Evolutionary conservation across 2,113 vertebrate species (phyloP).

Genomic region (Malurus alboscapulatus): DNA sequence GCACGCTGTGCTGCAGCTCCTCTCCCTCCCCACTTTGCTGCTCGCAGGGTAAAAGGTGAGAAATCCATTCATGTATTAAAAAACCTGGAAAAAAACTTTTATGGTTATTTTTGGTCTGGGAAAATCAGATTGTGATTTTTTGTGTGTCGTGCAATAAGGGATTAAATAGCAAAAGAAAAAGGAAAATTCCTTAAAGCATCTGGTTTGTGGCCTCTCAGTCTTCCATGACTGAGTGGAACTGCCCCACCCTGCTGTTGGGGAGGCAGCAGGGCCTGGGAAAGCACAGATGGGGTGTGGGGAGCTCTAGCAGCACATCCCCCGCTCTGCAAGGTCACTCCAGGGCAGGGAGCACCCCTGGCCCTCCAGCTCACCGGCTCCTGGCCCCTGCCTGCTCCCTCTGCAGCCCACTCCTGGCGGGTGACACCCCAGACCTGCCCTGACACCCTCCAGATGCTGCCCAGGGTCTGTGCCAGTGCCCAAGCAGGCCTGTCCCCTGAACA

Average conservation of each 20-base stretch:
- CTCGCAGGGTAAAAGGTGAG: not conserved
- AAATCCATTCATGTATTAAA: fast-evolving
- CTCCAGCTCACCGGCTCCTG: not conserved
- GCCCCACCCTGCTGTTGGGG: not conserved
- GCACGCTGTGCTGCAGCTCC: not conserved
- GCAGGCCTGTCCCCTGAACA: not conserved
- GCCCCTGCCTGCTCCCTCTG: not conserved
- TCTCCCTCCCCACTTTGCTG: not conserved
- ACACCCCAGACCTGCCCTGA: fast-evolving
- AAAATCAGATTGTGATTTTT: not conserved
- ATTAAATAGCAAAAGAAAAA: not conserved
- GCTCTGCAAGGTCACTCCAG: not conserved
- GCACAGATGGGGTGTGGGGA: not conserved
- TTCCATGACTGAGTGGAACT: not conserved
- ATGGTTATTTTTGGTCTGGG: not conserved
- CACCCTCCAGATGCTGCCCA: fast-evolving
- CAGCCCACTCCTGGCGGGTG: not conserved
- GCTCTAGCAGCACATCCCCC: not conserved
- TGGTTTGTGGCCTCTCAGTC: not conserved
- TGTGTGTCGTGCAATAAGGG: not conserved
- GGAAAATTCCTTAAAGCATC: not conserved
- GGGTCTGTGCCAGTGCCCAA: not conserved
- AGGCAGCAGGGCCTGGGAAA: fast-evolving
- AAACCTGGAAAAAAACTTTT: not conserved
- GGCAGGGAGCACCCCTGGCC: not conserved